Percentiles rank a stretch among this genome's conserved stretches.
These are phyloP conservation scores for Numenius arquata DNA, from an alignment of 2,113 vertebrate genomes.

Conservation along the genomic window DNA sequence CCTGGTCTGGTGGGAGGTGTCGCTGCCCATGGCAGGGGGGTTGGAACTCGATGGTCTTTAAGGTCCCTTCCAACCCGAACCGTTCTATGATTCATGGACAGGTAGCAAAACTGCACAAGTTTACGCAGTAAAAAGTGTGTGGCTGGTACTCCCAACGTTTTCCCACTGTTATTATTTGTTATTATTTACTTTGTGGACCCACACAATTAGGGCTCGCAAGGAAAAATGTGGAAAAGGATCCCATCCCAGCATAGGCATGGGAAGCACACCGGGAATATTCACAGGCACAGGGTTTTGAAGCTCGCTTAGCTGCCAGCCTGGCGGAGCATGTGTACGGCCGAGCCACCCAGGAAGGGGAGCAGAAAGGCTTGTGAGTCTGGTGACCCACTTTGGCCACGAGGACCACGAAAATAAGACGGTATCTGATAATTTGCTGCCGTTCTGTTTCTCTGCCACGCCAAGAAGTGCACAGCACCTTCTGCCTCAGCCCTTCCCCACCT, in stretches of 20 bases:
- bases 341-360: not conserved
- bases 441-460: not conserved
- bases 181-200: not conserved
- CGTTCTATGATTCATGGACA: not conserved
- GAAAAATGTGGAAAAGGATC: not conserved
- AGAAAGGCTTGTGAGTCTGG: not conserved
- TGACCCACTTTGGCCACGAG: not conserved
- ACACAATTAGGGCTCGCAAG: not conserved
- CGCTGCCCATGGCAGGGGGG: too few species aligned
- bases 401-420: not conserved
- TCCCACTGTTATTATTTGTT: too few species aligned
- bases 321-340: accelerated
- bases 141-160: not conserved
- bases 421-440: not conserved
- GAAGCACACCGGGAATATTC: not conserved
- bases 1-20: too few species aligned
- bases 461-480: not conserved
- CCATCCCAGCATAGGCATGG: not conserved
- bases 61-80: too few species aligned
- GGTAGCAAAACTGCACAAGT: not conserved
- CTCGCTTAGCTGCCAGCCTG: not conserved
- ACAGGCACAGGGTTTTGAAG: not conserved
- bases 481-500: accelerated
- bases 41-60: too few species aligned
- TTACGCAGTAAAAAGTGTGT: accelerated